phyloP scores from a whole-genome alignment of 2,797 vertebrate genomes.

The Sphenodon punctatus region DNA sequence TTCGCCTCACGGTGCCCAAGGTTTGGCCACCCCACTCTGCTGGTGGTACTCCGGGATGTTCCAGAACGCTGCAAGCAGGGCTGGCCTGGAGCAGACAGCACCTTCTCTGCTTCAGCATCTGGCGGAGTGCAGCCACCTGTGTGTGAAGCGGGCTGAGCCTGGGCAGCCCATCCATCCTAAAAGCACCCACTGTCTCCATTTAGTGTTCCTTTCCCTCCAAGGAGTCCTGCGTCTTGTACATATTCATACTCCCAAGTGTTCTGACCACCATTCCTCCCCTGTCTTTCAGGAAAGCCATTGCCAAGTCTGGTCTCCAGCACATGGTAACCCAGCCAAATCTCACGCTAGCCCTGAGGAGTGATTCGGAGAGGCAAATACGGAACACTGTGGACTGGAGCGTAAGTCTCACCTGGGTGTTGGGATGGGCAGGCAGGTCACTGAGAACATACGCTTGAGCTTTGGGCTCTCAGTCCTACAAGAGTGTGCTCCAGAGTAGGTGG shows the following conservation, averaged over 20 bases:
- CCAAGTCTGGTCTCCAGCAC: constrained; percentile 89
- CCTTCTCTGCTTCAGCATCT: no score
- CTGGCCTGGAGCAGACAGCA: no score
- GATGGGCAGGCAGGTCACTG: no score
- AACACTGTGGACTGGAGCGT: constrained; percentile 93
- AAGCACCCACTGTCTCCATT: neutral
- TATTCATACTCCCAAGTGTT: neutral
- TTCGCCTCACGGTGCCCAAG: no score
- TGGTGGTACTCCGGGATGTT: no score
- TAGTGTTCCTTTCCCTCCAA: rapidly evolving
- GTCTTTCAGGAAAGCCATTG: constrained; percentile 91
- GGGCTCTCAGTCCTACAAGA: no score
- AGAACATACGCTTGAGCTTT: neutral
- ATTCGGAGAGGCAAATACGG: constrained; percentile 83
- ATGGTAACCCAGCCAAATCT: constrained; percentile 83
- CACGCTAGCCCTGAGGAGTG: constrained; percentile 70
- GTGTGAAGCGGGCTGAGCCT: no score
- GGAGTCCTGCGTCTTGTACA: neutral
- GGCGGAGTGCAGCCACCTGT: no score
- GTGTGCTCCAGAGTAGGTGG: neutral
- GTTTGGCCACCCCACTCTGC: no score
- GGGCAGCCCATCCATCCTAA: no score
- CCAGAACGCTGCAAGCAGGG: no score
- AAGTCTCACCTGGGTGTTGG: constrained; percentile 70
- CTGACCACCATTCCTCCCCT: constrained; percentile 13